Evolutionary conservation across 2,113 vertebrate species (phyloP).

Genomic region (Nestor notabilis): DNA sequence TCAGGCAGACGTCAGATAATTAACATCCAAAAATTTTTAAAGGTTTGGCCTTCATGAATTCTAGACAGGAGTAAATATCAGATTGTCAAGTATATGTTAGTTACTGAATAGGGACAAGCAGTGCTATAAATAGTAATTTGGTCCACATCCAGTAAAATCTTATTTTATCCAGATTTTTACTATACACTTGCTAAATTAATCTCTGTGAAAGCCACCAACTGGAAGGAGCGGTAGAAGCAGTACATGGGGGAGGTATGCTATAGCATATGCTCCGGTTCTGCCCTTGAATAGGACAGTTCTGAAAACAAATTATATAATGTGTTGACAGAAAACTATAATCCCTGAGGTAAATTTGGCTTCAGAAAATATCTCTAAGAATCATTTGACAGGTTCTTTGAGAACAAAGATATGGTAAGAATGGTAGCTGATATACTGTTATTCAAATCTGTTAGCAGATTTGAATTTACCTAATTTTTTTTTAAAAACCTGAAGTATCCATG

Average conservation of each 20-base stretch:
- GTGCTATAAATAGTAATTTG: conserved; percentile 11
- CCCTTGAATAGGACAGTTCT: conserved; percentile 65
- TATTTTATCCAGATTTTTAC: conserved; percentile 65
- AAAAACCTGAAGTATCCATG: not conserved
- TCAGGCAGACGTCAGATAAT: not conserved
- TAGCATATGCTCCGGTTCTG: conserved; percentile 66
- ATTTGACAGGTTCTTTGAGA: conserved; percentile 45
- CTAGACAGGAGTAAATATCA: not conserved
- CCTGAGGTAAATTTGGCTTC: conserved; percentile 58
- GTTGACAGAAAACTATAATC: conserved; percentile 65
- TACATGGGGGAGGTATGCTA: conserved; percentile 39
- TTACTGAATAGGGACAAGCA: not conserved
- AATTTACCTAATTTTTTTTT: not conserved
- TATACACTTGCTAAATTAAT: conserved; percentile 60
- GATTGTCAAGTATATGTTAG: not conserved
- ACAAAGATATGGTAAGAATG: conserved; percentile 2
- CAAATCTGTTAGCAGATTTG: not conserved
- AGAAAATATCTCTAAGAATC: conserved; percentile 48
- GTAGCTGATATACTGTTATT: not conserved
- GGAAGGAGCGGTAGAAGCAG: conserved; percentile 24
- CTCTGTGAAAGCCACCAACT: conserved; percentile 54
- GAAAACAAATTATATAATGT: conserved; percentile 72
- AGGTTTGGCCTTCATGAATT: not conserved
- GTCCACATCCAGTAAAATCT: conserved; percentile 38
- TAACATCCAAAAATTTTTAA: not conserved